Evolutionary conservation across 2,113 vertebrate species (phyloP).

Genomic region (Paracanthobrama guichenoti): DNA sequence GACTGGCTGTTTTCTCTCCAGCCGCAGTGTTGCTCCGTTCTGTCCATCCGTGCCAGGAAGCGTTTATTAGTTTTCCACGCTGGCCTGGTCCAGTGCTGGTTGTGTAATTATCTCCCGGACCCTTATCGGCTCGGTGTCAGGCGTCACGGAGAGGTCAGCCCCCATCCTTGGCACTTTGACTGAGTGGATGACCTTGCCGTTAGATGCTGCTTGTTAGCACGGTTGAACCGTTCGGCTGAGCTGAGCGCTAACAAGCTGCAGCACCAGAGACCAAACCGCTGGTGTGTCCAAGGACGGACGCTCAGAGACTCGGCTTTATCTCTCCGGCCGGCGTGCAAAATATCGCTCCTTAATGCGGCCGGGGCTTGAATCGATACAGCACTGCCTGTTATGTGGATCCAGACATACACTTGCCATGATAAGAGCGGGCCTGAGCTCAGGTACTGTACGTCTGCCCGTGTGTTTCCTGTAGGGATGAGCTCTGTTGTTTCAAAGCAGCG

Average conservation of each 20-base stretch:
- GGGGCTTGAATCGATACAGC: background rate
- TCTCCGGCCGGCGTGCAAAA: background rate
- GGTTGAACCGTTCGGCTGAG: slow-evolving; percentile 20
- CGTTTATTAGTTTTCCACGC: slow-evolving; percentile 13
- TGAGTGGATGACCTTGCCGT: slow-evolving; percentile 38
- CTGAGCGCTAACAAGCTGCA: slow-evolving; percentile 42
- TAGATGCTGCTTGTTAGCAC: slow-evolving; percentile 45
- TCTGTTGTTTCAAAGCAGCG: too few relatives aligned
- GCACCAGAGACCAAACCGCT: slow-evolving; percentile 21
- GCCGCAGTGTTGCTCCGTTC: background rate
- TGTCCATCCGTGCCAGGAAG: background rate
- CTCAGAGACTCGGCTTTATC: slow-evolving; percentile 5
- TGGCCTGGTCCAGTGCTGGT: background rate
- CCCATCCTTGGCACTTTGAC: slow-evolving; percentile 19
- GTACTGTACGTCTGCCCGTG: too few relatives aligned
- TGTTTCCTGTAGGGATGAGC: too few relatives aligned
- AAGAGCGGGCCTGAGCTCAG: too few relatives aligned
- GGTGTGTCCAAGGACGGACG: slow-evolving; percentile 23
- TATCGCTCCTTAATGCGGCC: background rate
- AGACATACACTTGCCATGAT: background rate
- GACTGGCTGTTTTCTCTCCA: background rate
- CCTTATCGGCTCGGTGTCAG: slow-evolving; percentile 33
- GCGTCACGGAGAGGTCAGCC: slow-evolving; percentile 15
- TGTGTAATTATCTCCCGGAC: slow-evolving; percentile 35
- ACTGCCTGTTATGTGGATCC: background rate